These are phyloP conservation scores for Notothenia rossii DNA, from an alignment of 2,113 vertebrate species.

Conservation along the genomic window DNA sequence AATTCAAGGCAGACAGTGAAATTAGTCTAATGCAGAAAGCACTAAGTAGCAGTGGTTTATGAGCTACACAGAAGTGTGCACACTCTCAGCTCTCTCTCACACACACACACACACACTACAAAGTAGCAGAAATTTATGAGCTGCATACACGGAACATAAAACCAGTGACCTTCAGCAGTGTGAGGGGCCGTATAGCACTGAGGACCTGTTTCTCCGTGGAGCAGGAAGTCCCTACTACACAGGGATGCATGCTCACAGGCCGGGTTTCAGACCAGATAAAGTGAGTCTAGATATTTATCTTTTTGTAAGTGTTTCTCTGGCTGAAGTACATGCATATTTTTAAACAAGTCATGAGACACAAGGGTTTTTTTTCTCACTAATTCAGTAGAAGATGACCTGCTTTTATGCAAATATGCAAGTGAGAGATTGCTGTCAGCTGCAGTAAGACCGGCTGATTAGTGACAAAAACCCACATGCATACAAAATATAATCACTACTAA, in stretches of 20 bases:
- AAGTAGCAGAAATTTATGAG: slow-evolving; percentile 83
- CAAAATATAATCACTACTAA: slow-evolving; percentile 15
- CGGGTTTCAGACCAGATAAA: slow-evolving; percentile 25
- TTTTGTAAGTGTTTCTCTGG: slow-evolving; percentile 31
- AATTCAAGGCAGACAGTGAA: slow-evolving; percentile 72
- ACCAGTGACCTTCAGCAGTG: slow-evolving; percentile 80
- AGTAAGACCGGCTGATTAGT: slow-evolving; percentile 51
- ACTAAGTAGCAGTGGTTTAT: slow-evolving; percentile 81
- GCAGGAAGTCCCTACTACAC: slow-evolving; percentile 62
- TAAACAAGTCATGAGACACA: slow-evolving; percentile 23
- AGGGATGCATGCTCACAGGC: slow-evolving; percentile 38
- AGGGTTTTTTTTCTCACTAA: slow-evolving; percentile 31
- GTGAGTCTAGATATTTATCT: slow-evolving; percentile 38
- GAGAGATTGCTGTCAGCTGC: slow-evolving; percentile 52
- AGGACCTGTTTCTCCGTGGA: slow-evolving; percentile 74
- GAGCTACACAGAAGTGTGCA: slow-evolving; percentile 67
- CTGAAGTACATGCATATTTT: slow-evolving; percentile 20
- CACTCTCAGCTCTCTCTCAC: slow-evolving; percentile 30
- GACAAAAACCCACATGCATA: slow-evolving; percentile 15
- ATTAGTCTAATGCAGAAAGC: slow-evolving; percentile 80
- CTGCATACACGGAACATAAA: slow-evolving; percentile 83
- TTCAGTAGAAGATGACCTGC: slow-evolving; percentile 44
- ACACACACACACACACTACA: slow-evolving; percentile 59
- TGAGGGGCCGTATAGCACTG: slow-evolving; percentile 64
- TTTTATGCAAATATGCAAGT: slow-evolving; percentile 56